Evolutionary conservation across 2,888 invertebrate genomes (phyloP).

Genomic region (Cryptocephalus moraei): DNA sequence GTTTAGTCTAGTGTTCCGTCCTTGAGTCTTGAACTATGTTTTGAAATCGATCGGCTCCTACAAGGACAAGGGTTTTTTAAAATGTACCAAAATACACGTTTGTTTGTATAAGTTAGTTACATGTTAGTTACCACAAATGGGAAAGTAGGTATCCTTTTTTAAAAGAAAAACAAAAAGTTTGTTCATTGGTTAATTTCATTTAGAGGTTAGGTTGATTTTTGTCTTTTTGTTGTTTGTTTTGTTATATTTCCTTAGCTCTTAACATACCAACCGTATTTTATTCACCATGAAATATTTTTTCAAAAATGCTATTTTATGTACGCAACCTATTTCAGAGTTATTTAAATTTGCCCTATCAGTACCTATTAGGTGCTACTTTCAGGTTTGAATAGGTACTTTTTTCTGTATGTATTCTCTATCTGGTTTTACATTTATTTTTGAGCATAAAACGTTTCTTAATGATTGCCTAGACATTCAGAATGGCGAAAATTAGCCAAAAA

Average conservation of each 20-base stretch:
- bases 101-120: no score
- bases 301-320: background rate
- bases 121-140: conserved; percentile 19
- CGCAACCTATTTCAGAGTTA: conserved; percentile 2
- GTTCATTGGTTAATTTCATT: no score
- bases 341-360: conserved; percentile 4
- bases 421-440: no score
- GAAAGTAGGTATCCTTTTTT: conserved; percentile 40
- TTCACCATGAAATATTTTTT: background rate
- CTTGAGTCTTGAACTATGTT: no score
- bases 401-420: no score
- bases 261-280: background rate
- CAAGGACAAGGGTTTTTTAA: no score
- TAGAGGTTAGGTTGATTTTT: no score
- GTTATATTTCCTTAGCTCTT: background rate
- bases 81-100: no score
- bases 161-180: conserved; percentile 5
- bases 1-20: no score
- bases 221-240: no score
- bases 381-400: no score
- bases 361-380: conserved; percentile 12
- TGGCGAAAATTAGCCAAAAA: conserved; percentile 69
- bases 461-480: conserved; percentile 46
- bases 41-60: no score
- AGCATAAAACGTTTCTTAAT: conserved; percentile 29